Evolutionary conservation across 2,113 vertebrate genomes (phyloP).

Genomic region (Gulo gulo): DNA sequence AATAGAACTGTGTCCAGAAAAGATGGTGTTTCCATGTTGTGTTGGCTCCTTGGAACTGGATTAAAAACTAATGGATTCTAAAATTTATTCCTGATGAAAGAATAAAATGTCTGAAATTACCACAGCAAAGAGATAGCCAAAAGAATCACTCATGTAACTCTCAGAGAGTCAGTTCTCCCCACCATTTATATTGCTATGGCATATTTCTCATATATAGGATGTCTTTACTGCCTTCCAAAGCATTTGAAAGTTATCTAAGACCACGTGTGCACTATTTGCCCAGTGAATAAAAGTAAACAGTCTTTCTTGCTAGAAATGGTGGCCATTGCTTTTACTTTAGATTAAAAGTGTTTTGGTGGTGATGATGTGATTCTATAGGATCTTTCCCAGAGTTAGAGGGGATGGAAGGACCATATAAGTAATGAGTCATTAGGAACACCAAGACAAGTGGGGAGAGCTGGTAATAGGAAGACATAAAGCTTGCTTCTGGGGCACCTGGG

Average conservation of each 20-base stretch:
- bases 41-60: not conserved
- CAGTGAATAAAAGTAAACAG: not conserved
- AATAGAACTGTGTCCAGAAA: not conserved
- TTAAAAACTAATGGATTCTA: constrained; percentile 27
- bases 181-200: not conserved
- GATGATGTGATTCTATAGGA: not conserved
- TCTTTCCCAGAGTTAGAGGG: not conserved
- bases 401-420: not conserved
- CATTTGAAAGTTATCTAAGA: not conserved
- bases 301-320: not conserved
- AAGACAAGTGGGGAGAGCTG: not conserved
- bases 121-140: not conserved
- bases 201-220: not conserved
- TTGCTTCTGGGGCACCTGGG: not conserved
- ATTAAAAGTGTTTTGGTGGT: not conserved
- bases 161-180: not conserved
- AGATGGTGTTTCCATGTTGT: not conserved
- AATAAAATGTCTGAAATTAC: not conserved
- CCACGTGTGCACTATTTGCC: not conserved
- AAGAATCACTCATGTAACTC: not conserved
- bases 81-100: not conserved
- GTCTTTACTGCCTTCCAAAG: not conserved
- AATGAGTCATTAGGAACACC: not conserved
- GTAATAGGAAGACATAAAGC: not conserved
- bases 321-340: not conserved